Evolutionary conservation across 2,113 vertebrate species (phyloP), one percentile per base, ranked within the genome.

Genomic region (Petromus typicus): DNA sequence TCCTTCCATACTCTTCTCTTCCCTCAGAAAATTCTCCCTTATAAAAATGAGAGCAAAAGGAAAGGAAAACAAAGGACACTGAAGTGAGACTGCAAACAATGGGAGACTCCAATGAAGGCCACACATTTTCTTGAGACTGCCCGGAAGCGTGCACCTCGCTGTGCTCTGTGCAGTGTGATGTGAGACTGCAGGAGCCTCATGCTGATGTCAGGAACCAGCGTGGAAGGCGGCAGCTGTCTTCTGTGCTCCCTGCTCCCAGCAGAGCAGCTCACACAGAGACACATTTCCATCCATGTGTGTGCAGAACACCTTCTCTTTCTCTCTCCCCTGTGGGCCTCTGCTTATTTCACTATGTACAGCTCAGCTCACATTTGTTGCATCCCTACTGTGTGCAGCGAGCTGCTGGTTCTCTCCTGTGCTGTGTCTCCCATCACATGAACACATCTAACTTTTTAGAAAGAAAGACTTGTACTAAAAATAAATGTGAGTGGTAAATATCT

Each of bases 181-280:
- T 83, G 59, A 90, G 90, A 90, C 78, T 61, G 90, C 79, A 17
- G 94, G 85, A 73, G 37, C 88, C 86, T 82, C 30, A 25, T 40
- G 82, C 82, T 86, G 92, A 92, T 90, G 92, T 88, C 0, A 2
- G n/a, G 84, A 92, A 16, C 78, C 95, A 93, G 96, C 95, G 85
- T 93, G 94, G 96, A 85, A 88, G 57, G n/a, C 25, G 17, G 96
- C 86, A 92, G 89, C 86, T 95, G 90, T 69, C 90, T 92, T 93
- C 86, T 90, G n/a, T 32, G 56, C 90, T 93, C 88, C 89, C 90
- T 88, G 81, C 40, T 84, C 79, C 78, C 90, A 66, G 94, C 71
- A 75, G 61, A 90, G 81, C 10, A 11, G 87, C 85, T 92, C 87
- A 61, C n/a, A 37, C 1, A n/a, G 85, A 86, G 34, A 5, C 63